phyloP scores from a whole-genome alignment of 2,113 vertebrate species.

The Otus sunia region DNA sequence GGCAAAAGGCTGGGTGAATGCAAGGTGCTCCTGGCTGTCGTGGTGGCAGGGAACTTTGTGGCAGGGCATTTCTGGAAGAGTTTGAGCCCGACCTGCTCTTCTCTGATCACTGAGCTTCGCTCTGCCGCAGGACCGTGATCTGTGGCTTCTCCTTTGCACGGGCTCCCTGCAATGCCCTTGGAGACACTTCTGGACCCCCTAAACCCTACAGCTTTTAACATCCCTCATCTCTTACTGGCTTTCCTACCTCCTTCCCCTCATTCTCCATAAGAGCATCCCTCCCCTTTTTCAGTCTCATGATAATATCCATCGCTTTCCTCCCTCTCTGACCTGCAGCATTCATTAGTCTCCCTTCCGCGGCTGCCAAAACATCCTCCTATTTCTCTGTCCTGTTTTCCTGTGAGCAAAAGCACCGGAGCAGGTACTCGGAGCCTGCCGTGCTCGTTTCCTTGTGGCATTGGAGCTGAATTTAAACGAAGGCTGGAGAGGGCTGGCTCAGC shows the following conservation, averaged over 20 bases:
- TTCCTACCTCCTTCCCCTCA: background rate
- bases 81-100: background rate
- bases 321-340: background rate
- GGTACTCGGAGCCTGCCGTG: rapidly evolving
- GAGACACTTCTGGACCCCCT: background rate
- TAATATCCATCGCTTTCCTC: background rate
- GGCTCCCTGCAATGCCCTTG: background rate
- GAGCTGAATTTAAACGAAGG: background rate
- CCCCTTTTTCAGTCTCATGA: background rate
- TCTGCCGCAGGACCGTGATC: rapidly evolving
- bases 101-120: background rate
- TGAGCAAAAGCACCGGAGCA: background rate
- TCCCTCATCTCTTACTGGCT: background rate
- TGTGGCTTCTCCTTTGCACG: background rate
- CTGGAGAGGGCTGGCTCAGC: background rate
- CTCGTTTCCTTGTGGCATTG: background rate
- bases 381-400: background rate
- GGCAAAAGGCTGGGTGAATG: background rate
- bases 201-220: background rate
- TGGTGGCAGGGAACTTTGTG: background rate
- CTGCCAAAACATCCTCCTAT: background rate
- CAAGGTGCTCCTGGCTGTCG: background rate
- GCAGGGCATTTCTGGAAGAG: background rate
- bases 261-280: background rate
- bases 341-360: background rate